Conservation (phyloP, 2,797 vertebrate genomes). For the Orestias chungarensis region DNA sequence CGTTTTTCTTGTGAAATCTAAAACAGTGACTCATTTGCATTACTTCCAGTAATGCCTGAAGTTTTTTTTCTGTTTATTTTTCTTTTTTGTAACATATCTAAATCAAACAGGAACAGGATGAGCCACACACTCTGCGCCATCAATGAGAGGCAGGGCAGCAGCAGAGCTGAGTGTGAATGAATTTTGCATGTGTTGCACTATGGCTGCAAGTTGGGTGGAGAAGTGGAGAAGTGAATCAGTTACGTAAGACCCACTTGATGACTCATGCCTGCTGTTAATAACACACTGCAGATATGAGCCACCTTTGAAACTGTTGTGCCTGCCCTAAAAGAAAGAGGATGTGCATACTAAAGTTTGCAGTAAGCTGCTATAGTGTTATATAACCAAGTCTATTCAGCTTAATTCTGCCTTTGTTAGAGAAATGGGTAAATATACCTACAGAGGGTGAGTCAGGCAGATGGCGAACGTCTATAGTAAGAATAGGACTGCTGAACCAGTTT, state of each 20-base stretch:
- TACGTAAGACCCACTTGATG: constrained; percentile 71
- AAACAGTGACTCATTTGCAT: constrained; percentile 17
- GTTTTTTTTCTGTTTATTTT: background rate
- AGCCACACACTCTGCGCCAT: constrained; percentile 47
- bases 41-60: constrained; percentile 4
- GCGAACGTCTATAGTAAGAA: constrained; percentile 11
- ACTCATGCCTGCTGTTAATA: constrained; percentile 77
- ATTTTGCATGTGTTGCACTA: constrained; percentile 68
- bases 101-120: constrained; percentile 21
- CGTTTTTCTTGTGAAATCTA: constrained; percentile 23
- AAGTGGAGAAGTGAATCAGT: constrained; percentile 68
- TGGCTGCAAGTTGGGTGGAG: constrained; percentile 65
- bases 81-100: constrained; percentile 1
- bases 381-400: constrained; percentile 62
- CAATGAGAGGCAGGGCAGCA: constrained; percentile 69
- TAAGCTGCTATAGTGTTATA: constrained; percentile 34
- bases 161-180: constrained; percentile 70
- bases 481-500: constrained; percentile 18
- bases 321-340: constrained; percentile 16
- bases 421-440: constrained; percentile 26
- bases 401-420: constrained; percentile 21
- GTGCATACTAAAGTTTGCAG: constrained; percentile 21
- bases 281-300: constrained; percentile 62
- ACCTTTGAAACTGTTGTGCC: constrained; percentile 45
- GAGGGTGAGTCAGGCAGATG: constrained; percentile 21